Evolutionary conservation across 53 echinoderm and acorn worm genomes (phyloP).

Genomic region (Actinopyga echinites): DNA sequence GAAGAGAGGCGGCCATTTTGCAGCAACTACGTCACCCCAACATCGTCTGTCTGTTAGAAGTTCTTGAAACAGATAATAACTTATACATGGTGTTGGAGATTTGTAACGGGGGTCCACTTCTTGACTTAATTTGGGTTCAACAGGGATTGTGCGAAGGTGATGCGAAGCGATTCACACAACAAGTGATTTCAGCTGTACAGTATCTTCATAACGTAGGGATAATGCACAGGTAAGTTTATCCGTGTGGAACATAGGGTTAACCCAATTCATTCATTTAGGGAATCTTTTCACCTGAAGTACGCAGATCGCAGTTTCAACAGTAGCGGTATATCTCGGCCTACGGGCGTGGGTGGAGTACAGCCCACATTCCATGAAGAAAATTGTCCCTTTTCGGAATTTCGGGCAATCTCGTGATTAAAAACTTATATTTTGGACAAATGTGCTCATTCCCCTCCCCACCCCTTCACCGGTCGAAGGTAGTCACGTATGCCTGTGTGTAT

Average conservation of each 20-base stretch:
- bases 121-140: constrained; percentile 75
- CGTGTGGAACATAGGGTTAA: no score
- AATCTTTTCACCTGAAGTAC: no score
- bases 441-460: not conserved
- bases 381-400: no score
- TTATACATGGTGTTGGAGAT: constrained; percentile 88
- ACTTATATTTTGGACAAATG: no score
- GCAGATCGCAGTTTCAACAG: no score
- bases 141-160: constrained; percentile 66
- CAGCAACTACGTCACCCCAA: constrained; percentile 85
- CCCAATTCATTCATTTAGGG: no score
- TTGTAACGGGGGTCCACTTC: constrained; percentile 82
- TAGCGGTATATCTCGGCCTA: no score
- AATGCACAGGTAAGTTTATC: constrained; percentile 77
- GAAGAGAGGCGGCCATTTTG: constrained; percentile 82
- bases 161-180: constrained; percentile 75
- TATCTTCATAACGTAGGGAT: constrained; percentile 90
- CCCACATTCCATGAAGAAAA: no score
- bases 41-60: constrained; percentile 84
- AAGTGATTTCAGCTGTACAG: constrained; percentile 87
- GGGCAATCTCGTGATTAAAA: no score
- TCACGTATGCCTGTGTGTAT: no score
- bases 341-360: no score
- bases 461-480: not conserved
- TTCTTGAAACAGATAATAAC: constrained; percentile 96